A percentile compares a stretch with the other conserved stretches of the same genome.
phyloP scores from a whole-genome alignment of 2,888 invertebrate species.

The Myopa tessellatipennis region DNA sequence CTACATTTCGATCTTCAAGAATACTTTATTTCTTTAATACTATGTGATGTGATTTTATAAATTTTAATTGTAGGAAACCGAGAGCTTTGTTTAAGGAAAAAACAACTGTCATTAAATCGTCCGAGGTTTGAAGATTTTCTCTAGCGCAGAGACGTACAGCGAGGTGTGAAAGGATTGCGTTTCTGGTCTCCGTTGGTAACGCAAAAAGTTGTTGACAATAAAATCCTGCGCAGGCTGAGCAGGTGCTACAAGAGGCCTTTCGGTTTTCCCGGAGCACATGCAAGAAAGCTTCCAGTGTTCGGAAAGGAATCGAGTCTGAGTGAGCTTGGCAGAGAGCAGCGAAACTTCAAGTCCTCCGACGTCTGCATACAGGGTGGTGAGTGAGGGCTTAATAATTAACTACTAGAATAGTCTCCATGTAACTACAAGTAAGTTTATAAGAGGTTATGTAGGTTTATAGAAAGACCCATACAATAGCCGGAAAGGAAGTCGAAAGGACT shows the following conservation, averaged over 20 bases:
- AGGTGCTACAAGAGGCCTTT: neutral
- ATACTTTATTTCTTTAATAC: too few relatives aligned
- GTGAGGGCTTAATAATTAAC: neutral
- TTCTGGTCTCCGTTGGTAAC: constrained; percentile 23
- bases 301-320: neutral
- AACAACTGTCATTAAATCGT: neutral
- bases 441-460: too few relatives aligned
- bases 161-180: neutral
- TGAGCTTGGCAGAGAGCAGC: neutral
- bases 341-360: neutral
- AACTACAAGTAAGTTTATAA: too few relatives aligned
- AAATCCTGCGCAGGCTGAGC: constrained; percentile 32
- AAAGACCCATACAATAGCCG: too few relatives aligned
- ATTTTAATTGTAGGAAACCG: too few relatives aligned
- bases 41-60: too few relatives aligned
- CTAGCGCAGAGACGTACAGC: neutral
- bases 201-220: constrained; percentile 14
- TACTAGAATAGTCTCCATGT: too few relatives aligned
- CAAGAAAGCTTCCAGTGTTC: neutral
- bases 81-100: neutral
- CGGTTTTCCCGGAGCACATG: neutral
- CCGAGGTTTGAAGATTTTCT: constrained; percentile 6
- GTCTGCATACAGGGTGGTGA: neutral
- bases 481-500: too few relatives aligned
- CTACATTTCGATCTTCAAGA: too few relatives aligned